Percentiles rank a stretch among this genome's conserved stretches.
These are phyloP conservation scores for Fulmarus glacialis DNA, from an alignment of 2,113 vertebrate genomes.

Conservation along the genomic window DNA sequence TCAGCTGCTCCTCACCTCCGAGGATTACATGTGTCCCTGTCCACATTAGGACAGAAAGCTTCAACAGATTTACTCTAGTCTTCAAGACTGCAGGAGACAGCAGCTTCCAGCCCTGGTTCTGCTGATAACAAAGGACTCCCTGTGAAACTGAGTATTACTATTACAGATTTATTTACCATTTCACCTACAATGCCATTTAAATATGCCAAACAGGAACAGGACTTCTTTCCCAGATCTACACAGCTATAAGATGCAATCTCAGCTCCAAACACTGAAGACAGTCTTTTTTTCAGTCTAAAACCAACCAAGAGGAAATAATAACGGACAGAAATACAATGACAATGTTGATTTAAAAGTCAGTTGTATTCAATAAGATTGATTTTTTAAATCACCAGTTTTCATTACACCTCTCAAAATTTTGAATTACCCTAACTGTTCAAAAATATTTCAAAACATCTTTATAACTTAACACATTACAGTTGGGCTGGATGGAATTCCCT, in stretches of 20 bases:
- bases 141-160: background rate
- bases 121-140: background rate
- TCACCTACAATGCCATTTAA: background rate
- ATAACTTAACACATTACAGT: background rate
- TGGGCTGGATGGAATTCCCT: background rate
- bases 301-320: background rate
- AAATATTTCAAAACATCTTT: background rate
- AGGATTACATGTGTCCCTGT: background rate
- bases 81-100: background rate
- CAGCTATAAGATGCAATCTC: background rate
- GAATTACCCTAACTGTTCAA: background rate
- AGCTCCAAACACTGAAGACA: background rate
- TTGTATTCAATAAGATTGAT: background rate
- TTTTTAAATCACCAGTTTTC: background rate
- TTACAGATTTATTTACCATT: background rate
- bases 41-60: background rate
- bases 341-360: background rate
- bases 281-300: background rate
- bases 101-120: background rate
- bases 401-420: background rate
- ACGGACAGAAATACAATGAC: background rate
- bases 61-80: background rate
- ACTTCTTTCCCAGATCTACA: background rate
- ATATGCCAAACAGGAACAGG: background rate
- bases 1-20: background rate